Evolutionary conservation across 2,888 invertebrate genomes (phyloP), one percentile per base, ranked within the genome.

Genomic region (Cetonia aurata): DNA sequence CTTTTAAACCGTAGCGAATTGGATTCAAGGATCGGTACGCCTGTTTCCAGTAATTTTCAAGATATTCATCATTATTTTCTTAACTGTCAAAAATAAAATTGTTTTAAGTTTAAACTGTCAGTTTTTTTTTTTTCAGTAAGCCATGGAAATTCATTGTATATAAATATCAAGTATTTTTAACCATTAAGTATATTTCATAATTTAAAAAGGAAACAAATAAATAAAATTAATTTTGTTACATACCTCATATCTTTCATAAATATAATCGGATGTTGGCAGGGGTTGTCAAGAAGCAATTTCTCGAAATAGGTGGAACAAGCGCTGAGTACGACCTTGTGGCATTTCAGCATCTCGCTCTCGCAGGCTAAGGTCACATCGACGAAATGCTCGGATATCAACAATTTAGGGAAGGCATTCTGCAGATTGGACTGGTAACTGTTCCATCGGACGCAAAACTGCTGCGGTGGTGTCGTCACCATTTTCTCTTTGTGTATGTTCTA

Each of bases 291-390:
- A 42, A 95, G 85, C 62, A 95, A 86, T 69, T 92, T 88, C 83
- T 95, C 94, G 75, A 95, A 91, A 83, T 94, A 95, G 0, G 93
- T 92, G 42, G 94, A 94, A 85, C 95, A 95, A 0, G 95, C 94
- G 0, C 94, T 94, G 71, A 95, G 83, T 37, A 95, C 94, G 74
- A 95, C 89, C 79, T 95, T 94, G 87, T 96, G 96, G 82, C 96
- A 96, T 76, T 95, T 92, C 75, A 94, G 86, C 83, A 94, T 93
- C 44, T 92, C 90, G 0, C 94, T 94, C 83, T 96, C 96, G 81
- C 95, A 95, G 2, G 95, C 95, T 65, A 96, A 84, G 0, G 96
- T 96, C 59, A 95, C 95, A 84, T 96, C 96, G 0, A 95, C 94
- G 81, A 96, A 95, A 82, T 92, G 91, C 81, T 93, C 93, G n/a